A percentile compares a stretch with the other conserved stretches of the same genome.
phyloP scores from a whole-genome alignment of 2,888 invertebrate genomes.

The Leptopilina syphax region DNA sequence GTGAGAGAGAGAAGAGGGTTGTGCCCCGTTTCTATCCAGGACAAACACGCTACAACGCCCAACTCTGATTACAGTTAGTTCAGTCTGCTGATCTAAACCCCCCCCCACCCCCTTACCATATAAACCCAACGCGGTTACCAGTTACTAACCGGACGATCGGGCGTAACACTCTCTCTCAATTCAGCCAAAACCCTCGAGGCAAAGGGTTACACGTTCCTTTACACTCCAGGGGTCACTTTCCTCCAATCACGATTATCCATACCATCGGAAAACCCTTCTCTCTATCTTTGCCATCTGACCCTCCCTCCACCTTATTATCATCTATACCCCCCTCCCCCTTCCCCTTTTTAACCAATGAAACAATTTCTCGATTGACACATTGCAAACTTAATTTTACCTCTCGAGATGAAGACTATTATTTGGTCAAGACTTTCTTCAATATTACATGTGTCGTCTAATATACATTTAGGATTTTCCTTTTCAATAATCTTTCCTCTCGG shows the following conservation, averaged over 20 bases:
- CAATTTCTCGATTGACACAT: conserved; percentile 1
- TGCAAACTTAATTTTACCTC: conserved; percentile 18
- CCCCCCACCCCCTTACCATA: conserved; percentile 51
- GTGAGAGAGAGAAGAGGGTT: not conserved
- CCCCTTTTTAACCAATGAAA: not conserved
- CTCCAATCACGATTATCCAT: conserved; percentile 18
- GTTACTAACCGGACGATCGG: conserved; percentile 59
- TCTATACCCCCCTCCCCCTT: not conserved
- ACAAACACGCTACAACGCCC: conserved; percentile 65
- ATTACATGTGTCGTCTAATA: conserved; percentile 7
- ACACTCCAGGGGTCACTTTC: conserved; percentile 25
- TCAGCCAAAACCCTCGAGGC: conserved; percentile 35
- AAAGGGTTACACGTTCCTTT: conserved; percentile 48
- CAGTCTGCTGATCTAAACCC: conserved; percentile 71
- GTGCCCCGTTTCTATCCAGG: conserved; percentile 49
- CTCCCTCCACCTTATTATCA: too few species aligned
- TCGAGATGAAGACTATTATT: conserved; percentile 1
- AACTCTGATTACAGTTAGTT: conserved; percentile 73
- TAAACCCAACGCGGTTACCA: conserved; percentile 63
- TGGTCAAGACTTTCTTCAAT: conserved; percentile 6
- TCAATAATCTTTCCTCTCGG: not conserved
- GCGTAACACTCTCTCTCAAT: conserved; percentile 10
- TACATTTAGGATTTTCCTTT: conserved; percentile 2
- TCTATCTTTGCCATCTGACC: too few species aligned
- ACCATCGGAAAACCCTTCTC: not conserved